These are phyloP conservation scores for Procambarus clarkii DNA, from an alignment of 1,140 invertebrate species.

Conservation along the genomic window DNA sequence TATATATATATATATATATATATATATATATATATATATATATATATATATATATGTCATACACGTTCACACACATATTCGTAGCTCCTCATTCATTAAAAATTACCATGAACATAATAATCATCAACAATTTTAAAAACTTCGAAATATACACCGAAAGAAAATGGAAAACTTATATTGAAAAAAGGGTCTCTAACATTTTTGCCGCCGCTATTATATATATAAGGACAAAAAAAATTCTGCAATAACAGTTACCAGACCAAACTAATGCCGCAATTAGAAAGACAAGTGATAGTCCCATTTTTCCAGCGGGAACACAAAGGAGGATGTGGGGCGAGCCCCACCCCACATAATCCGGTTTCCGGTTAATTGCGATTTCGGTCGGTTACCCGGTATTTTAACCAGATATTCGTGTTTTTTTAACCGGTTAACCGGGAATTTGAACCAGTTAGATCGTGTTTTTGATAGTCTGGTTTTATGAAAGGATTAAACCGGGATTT, in stretches of 20 bases:
- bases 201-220: conserved; percentile 46
- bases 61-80: not conserved
- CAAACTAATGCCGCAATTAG: conserved; percentile 57
- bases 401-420: not conserved
- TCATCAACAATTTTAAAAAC: no score
- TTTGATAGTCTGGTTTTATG: no score
- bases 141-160: not conserved
- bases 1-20: conserved; percentile 1
- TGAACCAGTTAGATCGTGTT: no score
- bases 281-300: conserved; percentile 32
- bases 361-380: not conserved
- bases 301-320: conserved; percentile 24
- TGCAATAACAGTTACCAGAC: conserved; percentile 53
- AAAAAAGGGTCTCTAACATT: conserved; percentile 3
- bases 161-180: not conserved
- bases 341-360: not conserved
- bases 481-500: no score
- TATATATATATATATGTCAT: conserved; percentile 30
- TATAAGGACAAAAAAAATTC: conserved; percentile 45
- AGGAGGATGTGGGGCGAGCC: not conserved
- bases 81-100: not conserved
- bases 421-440: not conserved
- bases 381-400: not conserved
- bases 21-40: conserved; percentile 29
- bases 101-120: no score